These are phyloP conservation scores for Micromesistius poutassou DNA, from an alignment of 2,797 vertebrate species.

Conservation along the genomic window DNA sequence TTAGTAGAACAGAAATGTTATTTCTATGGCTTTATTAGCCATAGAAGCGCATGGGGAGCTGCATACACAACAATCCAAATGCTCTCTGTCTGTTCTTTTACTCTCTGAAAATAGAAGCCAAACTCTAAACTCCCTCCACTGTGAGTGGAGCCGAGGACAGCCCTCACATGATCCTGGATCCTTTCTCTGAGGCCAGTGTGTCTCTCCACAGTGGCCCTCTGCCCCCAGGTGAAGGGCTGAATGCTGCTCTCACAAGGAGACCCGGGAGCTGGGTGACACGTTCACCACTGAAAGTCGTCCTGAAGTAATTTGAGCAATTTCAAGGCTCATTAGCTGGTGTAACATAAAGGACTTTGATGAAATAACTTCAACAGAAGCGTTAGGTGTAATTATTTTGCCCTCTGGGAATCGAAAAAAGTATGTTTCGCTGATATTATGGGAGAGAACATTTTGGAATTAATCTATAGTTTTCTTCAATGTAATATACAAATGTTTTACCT, in stretches of 20 bases:
- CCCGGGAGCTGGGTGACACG: neutral
- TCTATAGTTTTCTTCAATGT: neutral
- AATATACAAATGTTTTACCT: neutral
- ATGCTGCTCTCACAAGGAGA: neutral
- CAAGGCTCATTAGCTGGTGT: conserved; percentile 63
- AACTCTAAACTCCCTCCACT: neutral
- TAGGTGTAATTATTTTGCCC: conserved; percentile 29
- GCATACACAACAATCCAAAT: neutral
- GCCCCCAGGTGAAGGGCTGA: neutral
- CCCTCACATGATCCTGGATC: neutral
- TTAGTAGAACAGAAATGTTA: neutral
- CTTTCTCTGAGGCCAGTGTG: neutral
- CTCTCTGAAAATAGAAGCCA: neutral
- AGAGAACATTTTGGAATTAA: neutral
- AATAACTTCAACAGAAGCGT: conserved; percentile 44
- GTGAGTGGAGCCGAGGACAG: neutral
- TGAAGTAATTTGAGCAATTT: conserved; percentile 53
- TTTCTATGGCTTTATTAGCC: neutral
- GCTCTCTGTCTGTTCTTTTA: neutral
- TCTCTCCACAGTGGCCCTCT: neutral
- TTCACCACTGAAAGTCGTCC: neutral
- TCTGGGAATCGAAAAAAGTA: neutral
- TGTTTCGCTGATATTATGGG: neutral
- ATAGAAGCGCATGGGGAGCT: neutral
- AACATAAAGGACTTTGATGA: conserved; percentile 54